Evolutionary conservation across 2,888 invertebrate genomes (phyloP).

Genomic region (Pseudococcus jackbeardsleyi): DNA sequence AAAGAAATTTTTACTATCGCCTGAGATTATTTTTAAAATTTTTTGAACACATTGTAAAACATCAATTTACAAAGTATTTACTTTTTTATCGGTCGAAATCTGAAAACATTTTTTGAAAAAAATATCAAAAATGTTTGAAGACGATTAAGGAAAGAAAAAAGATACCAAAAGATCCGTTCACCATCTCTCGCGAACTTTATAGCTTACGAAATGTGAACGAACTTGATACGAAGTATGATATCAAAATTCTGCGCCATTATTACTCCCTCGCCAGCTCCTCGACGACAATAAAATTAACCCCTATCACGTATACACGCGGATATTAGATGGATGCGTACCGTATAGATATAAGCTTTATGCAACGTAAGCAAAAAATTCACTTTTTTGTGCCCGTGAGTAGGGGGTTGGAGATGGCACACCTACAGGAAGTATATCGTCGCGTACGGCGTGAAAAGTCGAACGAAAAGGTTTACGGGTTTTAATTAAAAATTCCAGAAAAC

Average conservation of each 20-base stretch:
- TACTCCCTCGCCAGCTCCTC: neutral
- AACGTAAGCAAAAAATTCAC: conserved; percentile 28
- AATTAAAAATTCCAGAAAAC: conserved; percentile 63
- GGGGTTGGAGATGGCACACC: neutral
- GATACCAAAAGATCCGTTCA: neutral
- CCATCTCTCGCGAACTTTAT: neutral
- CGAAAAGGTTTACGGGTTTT: conserved; percentile 60
- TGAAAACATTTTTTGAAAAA: too few species aligned
- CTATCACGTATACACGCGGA: neutral
- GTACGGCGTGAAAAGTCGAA: conserved; percentile 46
- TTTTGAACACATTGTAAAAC: too few species aligned
- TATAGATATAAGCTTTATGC: neutral
- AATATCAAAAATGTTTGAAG: too few species aligned
- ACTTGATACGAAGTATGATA: neutral
- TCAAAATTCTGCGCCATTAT: neutral
- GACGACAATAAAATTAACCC: conserved; percentile 10
- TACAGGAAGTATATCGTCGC: neutral
- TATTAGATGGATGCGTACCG: neutral
- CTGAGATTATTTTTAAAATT: too few species aligned
- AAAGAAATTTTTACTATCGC: too few species aligned
- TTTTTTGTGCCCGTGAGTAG: neutral
- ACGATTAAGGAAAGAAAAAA: neutral
- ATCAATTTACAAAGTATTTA: too few species aligned
- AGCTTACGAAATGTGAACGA: neutral
- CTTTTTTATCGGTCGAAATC: too few species aligned